Evolutionary conservation across 2,888 invertebrate species (phyloP).

Genomic region (Hartigia nigra): DNA sequence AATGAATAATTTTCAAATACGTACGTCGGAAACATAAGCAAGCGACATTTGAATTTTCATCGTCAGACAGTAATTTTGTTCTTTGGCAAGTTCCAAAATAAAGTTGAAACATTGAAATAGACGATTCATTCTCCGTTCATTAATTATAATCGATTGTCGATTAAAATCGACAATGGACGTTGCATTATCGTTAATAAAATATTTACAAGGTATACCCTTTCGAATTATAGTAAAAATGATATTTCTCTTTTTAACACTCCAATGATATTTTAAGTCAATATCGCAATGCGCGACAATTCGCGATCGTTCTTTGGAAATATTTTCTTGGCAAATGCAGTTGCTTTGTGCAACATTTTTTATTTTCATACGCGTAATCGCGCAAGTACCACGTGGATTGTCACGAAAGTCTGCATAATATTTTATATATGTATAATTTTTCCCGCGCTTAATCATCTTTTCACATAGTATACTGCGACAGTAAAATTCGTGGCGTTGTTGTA

Average conservation of each 20-base stretch:
- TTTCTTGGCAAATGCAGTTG: neutral
- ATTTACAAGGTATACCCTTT: neutral
- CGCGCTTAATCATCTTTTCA: conserved; percentile 21
- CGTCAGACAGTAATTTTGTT: no score
- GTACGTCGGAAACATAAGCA: neutral
- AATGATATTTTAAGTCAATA: neutral
- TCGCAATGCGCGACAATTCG: neutral
- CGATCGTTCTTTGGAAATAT: neutral
- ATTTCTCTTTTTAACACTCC: neutral
- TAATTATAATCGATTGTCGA: neutral
- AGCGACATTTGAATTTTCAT: neutral
- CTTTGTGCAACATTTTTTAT: neutral
- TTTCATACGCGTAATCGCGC: neutral
- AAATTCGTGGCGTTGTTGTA: conserved; percentile 48
- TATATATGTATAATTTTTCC: neutral
- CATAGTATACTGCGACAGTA: conserved; percentile 61
- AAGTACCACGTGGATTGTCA: neutral
- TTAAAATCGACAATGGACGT: neutral
- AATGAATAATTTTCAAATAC: neutral
- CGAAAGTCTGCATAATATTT: neutral
- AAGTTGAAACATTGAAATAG: neutral
- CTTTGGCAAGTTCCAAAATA: neutral
- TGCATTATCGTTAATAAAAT: neutral
- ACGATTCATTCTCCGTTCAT: neutral
- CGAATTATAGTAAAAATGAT: neutral